Conservation (phyloP, 2,888 invertebrate species). For the Phortica okadai region DNA sequence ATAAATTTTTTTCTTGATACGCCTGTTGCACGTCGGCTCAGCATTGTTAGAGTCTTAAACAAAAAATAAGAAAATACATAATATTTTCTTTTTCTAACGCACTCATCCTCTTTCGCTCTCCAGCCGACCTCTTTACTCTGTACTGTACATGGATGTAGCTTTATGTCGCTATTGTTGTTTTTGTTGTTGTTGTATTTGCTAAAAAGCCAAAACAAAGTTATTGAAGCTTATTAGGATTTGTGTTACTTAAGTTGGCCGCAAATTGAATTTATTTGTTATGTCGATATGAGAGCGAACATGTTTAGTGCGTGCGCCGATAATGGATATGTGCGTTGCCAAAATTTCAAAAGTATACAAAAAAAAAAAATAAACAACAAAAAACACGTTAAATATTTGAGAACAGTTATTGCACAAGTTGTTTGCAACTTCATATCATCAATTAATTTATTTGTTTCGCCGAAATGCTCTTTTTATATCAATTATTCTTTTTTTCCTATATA, state of each 20-base stretch:
- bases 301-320: background rate
- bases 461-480: background rate
- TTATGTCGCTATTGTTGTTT: no score
- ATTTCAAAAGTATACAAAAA: background rate
- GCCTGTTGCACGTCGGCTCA: slow-evolving; percentile 33
- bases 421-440: background rate
- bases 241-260: slow-evolving; percentile 36
- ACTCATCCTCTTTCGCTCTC: background rate
- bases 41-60: background rate
- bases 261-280: slow-evolving; percentile 36
- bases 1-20: slow-evolving; percentile 19
- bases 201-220: slow-evolving; percentile 22
- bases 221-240: slow-evolving; percentile 37
- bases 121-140: background rate
- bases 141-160: background rate
- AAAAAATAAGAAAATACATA: background rate
- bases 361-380: background rate
- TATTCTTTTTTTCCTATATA: no score
- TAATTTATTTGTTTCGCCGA: background rate
- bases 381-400: background rate
- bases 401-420: background rate
- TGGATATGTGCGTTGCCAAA: background rate
- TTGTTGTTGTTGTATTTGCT: background rate
- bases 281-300: slow-evolving; percentile 25
- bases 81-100: background rate